Evolutionary conservation across 2,113 vertebrate genomes (phyloP), one percentile per base, ranked within the genome.

Genomic region (Ranitomeya imitator): DNA sequence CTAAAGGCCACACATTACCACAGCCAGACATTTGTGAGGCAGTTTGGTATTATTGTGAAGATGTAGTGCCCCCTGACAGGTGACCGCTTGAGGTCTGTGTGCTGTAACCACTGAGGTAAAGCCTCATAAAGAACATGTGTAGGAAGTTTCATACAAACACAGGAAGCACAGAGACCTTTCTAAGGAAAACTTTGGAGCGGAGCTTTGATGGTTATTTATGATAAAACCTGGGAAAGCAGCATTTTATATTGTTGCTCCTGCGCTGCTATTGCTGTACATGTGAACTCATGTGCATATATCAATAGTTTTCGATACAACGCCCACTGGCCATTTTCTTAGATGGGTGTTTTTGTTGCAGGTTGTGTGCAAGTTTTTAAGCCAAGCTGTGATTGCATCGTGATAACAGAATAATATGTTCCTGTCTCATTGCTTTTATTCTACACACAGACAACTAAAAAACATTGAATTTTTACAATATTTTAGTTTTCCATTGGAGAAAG

Each of bases 191-290:
- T 93, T 92, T 93, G 93, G 90, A 91, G 93, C 92, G 45, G 87
- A 95, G 92, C 92, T 90, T 91, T 93, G 95, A 96, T 96, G 94
- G 94, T 94, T 94, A 90, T 83, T 74, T 91, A 92, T 94, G 96
- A 96, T 96, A 96, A 96, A 96, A 96, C 95, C 95, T 96, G 95
- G 94, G 96, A 96, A 96, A 95, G 93, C 92, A 88, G 93, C 90
- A 93, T 92, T 94, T 92, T 89, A 93, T 94, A 96, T 96, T 96
- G 95, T 96, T 96, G 93, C 91, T 90, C 93, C 91, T 90, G 93
- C 90, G 92, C 92, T 92, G 92, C 92, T 92, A 93, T 93, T 92
- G 87, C 91, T 95, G 93, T 92, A 90, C 92, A 92, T 94, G 93
- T 95, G 93, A 92, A 90, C 93, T 91, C 90, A 31, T 79, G 91